These are phyloP conservation scores for Miltochrista miniata DNA, from an alignment of 2,888 invertebrate species.

Conservation along the genomic window DNA sequence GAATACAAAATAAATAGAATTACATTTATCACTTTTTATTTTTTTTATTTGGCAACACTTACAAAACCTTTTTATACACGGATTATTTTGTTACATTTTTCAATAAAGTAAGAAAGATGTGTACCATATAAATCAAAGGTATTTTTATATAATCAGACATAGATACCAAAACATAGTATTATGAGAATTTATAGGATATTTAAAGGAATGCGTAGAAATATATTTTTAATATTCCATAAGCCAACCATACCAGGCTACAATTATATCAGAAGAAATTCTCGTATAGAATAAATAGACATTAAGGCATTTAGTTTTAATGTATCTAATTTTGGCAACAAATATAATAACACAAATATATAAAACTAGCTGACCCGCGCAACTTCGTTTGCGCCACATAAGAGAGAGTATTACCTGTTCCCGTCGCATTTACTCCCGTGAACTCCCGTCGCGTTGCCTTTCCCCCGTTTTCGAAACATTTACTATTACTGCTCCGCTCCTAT, in stretches of 20 bases:
- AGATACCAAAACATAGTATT: constrained; percentile 59
- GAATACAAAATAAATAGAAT: constrained; percentile 11
- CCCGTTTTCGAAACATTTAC: no score
- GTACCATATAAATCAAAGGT: constrained; percentile 22
- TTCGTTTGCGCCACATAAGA: no score
- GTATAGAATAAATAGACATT: no score
- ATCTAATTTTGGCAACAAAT: no score
- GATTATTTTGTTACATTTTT: constrained; percentile 21
- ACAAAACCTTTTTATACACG: constrained; percentile 17
- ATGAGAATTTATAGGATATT: constrained; percentile 45
- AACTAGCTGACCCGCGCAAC: no score
- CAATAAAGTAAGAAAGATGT: background rate
- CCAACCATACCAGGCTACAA: constrained; percentile 66
- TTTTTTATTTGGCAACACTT: constrained; percentile 13
- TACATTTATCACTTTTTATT: constrained; percentile 9
- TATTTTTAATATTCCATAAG: constrained; percentile 76
- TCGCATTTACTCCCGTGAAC: no score
- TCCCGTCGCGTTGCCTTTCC: no score
- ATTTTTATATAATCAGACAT: constrained; percentile 36
- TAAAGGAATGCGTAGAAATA: constrained; percentile 55
- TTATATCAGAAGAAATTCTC: constrained; percentile 37
- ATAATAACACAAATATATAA: no score
- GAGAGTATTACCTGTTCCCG: no score
- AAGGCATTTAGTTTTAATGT: no score
- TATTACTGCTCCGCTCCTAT: no score